Base-by-base conservation (phyloP, 2,113 vertebrate species). In the Heterochromis multidens region DNA sequence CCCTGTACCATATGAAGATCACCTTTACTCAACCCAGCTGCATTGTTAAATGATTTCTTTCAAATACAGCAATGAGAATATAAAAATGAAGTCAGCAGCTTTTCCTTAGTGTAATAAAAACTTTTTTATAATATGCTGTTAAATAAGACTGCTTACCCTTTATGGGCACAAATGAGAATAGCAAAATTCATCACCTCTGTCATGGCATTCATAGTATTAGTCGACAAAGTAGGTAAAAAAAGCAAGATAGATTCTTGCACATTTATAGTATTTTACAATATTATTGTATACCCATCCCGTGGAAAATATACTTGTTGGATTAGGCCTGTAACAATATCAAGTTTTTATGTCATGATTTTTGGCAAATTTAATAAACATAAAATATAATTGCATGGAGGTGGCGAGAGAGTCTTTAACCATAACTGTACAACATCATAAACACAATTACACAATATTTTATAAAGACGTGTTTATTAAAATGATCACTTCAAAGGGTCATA, bases 1-100 rank as follows among this genome's bases (percentile, higher is more conserved):
- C 80, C 83, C 95, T 95, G 95, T 95, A 74, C 3, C 25, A 87
- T 91, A 89, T 92, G 89, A 93, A 85, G 91, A 91, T 88, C 56
- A 81, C 82, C 67, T 89, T 79, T 90, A 92, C 77, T 89, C 91
- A 40, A 61, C 78, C 63, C 52, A 81, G 79, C 87, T 92, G 95
- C 85, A 88, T 84, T 93, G 84, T 81, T 46, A 46, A 46, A 16
- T 1, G 14, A 46, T 46, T 46, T 46, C 49, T 52, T 19, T 52
- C 49, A 52, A 33, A 49, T 46, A 40, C 14, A 60, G 5, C 12
- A 11, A 65, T 6, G 17, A 60, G 23, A 33, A 27, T 4, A 13
- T 63, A n/a, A 9, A 67, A 65, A 19, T 19, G 14, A 46, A 16
- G 13, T 27, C 4, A 9, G 9, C 9, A 7, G 14, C 35, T 52